Evolutionary conservation across 2,797 vertebrate species (phyloP), one percentile per base, ranked within the genome.

Genomic region (Channa striata): DNA sequence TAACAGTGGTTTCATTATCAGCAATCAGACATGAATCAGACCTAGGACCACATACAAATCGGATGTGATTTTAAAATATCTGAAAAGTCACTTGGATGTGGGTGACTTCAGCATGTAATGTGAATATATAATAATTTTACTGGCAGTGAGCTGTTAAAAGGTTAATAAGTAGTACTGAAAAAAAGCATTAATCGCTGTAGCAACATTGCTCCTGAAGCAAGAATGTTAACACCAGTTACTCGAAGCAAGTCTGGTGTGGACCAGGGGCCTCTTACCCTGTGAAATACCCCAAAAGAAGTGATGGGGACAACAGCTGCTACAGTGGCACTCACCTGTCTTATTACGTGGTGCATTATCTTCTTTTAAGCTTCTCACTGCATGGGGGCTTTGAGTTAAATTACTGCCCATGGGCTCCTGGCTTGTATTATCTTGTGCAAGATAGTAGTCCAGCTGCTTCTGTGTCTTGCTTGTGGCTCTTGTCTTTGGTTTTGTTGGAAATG

Each of bases 281-380:
- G 36, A 16, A 57, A 43, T 6, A 34, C 23, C 10, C 34, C 53
- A 14, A 47, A n/a, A 30, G 25, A 30, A 4, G 6, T 6, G 16
- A 58, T 12, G 6, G 40, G 11, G 51, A 68, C 53, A 72, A 43
- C n/a, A 62, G 13, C 56, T 48, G 30, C 17, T 14, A n/a, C n/a
- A n/a, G n/a, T n/a, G 9, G 4, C 12, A 69, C 77, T 76, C 59
- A 90, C 89, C 84, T 87, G 79, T 72, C 59, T 68, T 3, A n/a
- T 81, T 78, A 23, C 10, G 30, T 1, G 61, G 54, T 23, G 21
- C 9, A 21, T 61, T 48, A 9, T 50, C 74, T 74, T 50, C n/a
- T 58, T 68, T 74, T n/a, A 40, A 30, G 39, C 34, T 33, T 59
- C 42, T 66, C 47, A 37, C 30, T 39, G 11, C 37, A 52, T 30